These are phyloP conservation scores for Caenorhabditis macrosperma DNA, from an alignment of 2,888 invertebrate species.

Conservation along the genomic window DNA sequence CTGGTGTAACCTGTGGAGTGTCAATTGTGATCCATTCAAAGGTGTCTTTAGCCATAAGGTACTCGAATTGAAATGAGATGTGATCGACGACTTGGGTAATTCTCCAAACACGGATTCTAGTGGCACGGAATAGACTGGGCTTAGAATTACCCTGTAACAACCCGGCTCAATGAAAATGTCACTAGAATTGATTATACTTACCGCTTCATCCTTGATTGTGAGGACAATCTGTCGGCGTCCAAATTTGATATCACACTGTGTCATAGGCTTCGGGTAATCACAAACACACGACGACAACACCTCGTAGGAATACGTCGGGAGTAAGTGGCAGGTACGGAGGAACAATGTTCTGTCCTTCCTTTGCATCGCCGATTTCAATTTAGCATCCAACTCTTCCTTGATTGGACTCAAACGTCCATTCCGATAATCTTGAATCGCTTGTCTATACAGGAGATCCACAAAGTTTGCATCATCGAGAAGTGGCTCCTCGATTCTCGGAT, in stretches of 20 bases:
- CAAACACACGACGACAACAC: conserved; percentile 84
- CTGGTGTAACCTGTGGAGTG: conserved; percentile 73
- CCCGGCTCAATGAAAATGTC: too few relatives aligned
- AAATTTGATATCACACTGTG: conserved; percentile 86
- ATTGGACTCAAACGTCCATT: conserved; percentile 35
- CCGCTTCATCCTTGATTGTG: conserved; percentile 41
- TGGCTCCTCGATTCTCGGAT: conserved; percentile 71
- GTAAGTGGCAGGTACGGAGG: conserved; percentile 88
- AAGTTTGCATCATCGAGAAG: conserved; percentile 69
- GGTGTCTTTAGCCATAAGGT: conserved; percentile 70
- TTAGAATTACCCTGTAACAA: conserved; percentile 25
- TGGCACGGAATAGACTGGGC: conserved; percentile 89
- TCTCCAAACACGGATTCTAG: conserved; percentile 96
- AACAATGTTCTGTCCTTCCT: conserved; percentile 83
- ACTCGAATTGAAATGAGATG: conserved; percentile 75
- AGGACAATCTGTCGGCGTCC: conserved; percentile 82
- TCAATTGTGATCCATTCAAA: conserved; percentile 94
- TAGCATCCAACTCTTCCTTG: conserved; percentile 43
- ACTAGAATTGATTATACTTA: conserved; percentile 4
- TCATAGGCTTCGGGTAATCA: conserved; percentile 56
- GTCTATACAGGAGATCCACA: conserved; percentile 69
- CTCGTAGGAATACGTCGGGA: conserved; percentile 92
- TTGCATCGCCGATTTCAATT: conserved; percentile 46
- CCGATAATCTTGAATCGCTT: conserved; percentile 62
- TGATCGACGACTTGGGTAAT: conserved; percentile 82